Evolutionary conservation across 2,797 vertebrate genomes (phyloP), one percentile per base, ranked within the genome.

Genomic region (Amblyraja radiata): DNA sequence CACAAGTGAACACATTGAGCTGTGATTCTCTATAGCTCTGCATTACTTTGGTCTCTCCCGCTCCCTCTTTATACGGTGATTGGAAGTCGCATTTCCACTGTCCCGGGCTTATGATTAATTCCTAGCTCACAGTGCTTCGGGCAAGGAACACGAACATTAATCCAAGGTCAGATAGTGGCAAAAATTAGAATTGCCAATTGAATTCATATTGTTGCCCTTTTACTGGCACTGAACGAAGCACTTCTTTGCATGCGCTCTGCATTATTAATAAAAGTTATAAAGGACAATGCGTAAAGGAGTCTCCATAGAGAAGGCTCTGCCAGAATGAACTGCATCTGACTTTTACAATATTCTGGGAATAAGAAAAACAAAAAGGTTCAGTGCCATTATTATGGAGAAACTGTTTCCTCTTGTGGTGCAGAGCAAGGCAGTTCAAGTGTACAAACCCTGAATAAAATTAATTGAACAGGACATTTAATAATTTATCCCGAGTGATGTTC

Each of bases 151-250:
- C n/a, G 63, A 88, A 68, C 61, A 88, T 88, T 88, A 88, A 88
- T 68, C 84, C 84, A 88, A 88, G 63, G 84, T 88, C 84, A 88
- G 84, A 88, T 88, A 36, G 83, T 63, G 58, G 83, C 83, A 86
- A 86, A 63, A 88, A 88, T 88, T 88, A 88, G 84, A 88, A 88
- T 68, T 88, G 84, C 84, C 84, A 68, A 68, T 88, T 88, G 84
- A 88, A 88, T 88, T 36, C 28, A 65, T 65, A 63, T 86, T 61
- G n/a, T 86, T 32, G 83, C 32, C 84, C 21, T 88, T 68, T 36
- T 36, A n/a, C 61, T 63, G 68, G 84, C 61, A 88, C n/a, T 39
- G 84, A 88, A 88, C 23, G 63, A 36, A 88, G 63, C n/a, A 32
- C 21, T 36, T 88, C 46, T 68, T 68, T 36, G n/a, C 14, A 32